A percentile compares a stretch with the other conserved stretches of the same genome.
These are phyloP conservation scores for Harpagoxenus sublaevis DNA, from an alignment of 2,888 invertebrate species.

Conservation along the genomic window DNA sequence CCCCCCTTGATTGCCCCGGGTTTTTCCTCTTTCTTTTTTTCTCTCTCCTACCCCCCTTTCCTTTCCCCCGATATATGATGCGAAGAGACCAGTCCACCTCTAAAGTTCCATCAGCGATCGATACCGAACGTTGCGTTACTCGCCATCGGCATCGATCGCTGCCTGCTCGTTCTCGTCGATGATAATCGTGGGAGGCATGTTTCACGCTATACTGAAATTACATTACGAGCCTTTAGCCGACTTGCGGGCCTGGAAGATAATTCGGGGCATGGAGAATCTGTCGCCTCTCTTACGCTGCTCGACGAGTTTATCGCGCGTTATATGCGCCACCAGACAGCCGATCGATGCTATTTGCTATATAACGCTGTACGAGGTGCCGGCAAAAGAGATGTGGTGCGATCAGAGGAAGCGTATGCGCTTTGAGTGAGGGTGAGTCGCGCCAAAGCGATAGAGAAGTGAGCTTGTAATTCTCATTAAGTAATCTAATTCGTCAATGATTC, in stretches of 20 bases:
- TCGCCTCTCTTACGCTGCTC: slow-evolving; percentile 44
- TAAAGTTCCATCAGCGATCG: slow-evolving; percentile 52
- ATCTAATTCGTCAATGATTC: slow-evolving; percentile 29
- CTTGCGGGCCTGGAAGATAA: slow-evolving; percentile 48
- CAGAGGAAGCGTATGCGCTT: slow-evolving; percentile 52
- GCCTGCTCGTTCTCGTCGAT: slow-evolving; percentile 60
- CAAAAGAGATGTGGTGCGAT: slow-evolving; percentile 75
- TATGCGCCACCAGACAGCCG: slow-evolving; percentile 82
- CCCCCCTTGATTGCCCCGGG: slow-evolving; percentile 37
- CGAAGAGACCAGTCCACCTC: slow-evolving; percentile 59
- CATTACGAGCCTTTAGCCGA: slow-evolving; percentile 62
- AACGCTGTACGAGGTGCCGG: slow-evolving; percentile 72
- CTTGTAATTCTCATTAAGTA: slow-evolving; percentile 12
- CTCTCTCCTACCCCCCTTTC: slow-evolving; percentile 13
- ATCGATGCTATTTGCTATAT: slow-evolving; percentile 76
- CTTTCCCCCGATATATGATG: slow-evolving; percentile 28
- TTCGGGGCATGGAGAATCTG: slow-evolving; percentile 44
- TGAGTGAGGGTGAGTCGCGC: slow-evolving; percentile 36
- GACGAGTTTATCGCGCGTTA: slow-evolving; percentile 67
- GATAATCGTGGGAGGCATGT: slow-evolving; percentile 65
- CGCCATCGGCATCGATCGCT: slow-evolving; percentile 59
- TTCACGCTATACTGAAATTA: slow-evolving; percentile 65
- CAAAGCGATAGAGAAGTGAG: slow-evolving; percentile 44
- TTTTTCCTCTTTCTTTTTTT: slow-evolving; percentile 28
- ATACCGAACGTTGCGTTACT: slow-evolving; percentile 67